Evolutionary conservation across 2,888 invertebrate species (phyloP).

Genomic region (Patella ulyssiponensis): DNA sequence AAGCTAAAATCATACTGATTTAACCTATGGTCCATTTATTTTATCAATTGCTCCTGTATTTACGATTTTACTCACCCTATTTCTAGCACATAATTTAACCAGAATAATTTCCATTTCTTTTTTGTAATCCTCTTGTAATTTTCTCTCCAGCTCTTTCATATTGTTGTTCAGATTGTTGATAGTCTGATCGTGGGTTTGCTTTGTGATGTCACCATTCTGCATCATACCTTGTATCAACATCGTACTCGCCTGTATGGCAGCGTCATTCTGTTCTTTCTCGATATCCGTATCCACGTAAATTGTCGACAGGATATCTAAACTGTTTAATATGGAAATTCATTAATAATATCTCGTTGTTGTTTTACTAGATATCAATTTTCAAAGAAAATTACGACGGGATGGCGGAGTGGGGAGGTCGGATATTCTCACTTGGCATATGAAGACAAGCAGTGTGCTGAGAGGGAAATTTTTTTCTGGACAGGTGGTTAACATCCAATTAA

Average conservation of each 20-base stretch:
- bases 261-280: slow-evolving; percentile 64
- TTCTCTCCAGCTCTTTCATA: slow-evolving; percentile 53
- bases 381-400: no score
- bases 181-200: slow-evolving; percentile 48
- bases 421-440: no score
- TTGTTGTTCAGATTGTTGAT: slow-evolving; percentile 40
- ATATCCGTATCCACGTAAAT: slow-evolving; percentile 63
- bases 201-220: slow-evolving; percentile 62
- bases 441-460: no score
- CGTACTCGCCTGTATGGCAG: slow-evolving; percentile 52
- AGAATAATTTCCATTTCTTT: slow-evolving; percentile 59
- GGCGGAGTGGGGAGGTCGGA: no score
- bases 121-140: slow-evolving; percentile 57
- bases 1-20: no score
- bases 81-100: slow-evolving; percentile 62
- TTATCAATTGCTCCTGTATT: no score
- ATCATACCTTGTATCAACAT: slow-evolving; percentile 56
- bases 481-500: no score
- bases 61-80: slow-evolving; percentile 52
- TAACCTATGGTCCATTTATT: no score
- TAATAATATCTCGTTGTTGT: no score
- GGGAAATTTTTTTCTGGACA: no score
- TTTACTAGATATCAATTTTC: no score
- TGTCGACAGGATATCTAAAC: slow-evolving; percentile 62
- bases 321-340: slow-evolving; percentile 26